Evolutionary conservation across 2,888 invertebrate species (phyloP).

Genomic region (Keiferia lycopersicella): DNA sequence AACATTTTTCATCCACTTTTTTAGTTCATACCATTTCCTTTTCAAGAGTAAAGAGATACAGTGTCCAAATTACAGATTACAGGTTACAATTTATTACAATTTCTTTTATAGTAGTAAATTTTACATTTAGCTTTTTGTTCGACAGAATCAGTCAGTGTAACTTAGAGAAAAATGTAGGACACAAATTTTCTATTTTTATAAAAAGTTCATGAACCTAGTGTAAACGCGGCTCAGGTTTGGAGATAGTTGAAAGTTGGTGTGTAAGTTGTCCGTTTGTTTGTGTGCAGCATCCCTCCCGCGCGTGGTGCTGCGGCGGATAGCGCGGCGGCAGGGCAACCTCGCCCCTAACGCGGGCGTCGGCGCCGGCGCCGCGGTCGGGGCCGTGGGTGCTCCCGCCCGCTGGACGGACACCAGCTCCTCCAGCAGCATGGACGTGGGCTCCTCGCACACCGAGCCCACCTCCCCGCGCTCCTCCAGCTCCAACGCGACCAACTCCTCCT

Average conservation of each 20-base stretch:
- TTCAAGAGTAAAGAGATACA: no score
- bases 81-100: no score
- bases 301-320: conserved; percentile 46
- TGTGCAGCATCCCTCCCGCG: conserved; percentile 43
- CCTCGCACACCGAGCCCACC: conserved; percentile 41
- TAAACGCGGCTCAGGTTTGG: background rate
- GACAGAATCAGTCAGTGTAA: no score
- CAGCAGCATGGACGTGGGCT: conserved; percentile 32
- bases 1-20: no score
- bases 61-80: no score
- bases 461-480: conserved; percentile 40
- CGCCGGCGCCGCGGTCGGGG: conserved; percentile 18
- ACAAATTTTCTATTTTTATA: no score
- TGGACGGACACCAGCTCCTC: conserved; percentile 44
- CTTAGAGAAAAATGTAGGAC: no score
- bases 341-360: conserved; percentile 23
- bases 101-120: no score
- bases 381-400: conserved; percentile 37
- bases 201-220: no score
- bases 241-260: no score
- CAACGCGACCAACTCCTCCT: conserved; percentile 41
- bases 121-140: no score
- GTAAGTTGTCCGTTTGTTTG: background rate
- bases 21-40: no score
- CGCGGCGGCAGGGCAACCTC: conserved; percentile 32